A percentile compares a stretch with the other conserved stretches of the same genome.
Evolutionary conservation across 2,113 vertebrate genomes (phyloP).

Genomic region (Naja naja): DNA sequence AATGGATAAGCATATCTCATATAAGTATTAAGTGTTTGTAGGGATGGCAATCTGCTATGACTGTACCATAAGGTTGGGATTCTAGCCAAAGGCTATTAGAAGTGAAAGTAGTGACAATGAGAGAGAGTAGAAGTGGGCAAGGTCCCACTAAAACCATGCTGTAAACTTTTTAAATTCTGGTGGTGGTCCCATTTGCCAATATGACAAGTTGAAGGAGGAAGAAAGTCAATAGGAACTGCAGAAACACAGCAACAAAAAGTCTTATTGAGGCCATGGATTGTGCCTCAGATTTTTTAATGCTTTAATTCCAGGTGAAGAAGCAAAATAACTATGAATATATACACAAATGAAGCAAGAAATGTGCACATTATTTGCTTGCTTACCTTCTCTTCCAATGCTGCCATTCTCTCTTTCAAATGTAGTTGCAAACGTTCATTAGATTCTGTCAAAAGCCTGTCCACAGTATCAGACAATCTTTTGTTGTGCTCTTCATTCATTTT

Average conservation of each 20-base stretch:
- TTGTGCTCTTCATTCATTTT: conserved; percentile 99
- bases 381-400: conserved; percentile 97
- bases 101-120: not conserved
- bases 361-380: not conserved
- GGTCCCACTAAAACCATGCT: not conserved
- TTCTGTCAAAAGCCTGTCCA: conserved; percentile 94
- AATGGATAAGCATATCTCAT: not conserved
- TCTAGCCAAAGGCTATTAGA: not conserved
- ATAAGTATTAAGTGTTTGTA: not conserved
- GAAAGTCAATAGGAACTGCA: not conserved
- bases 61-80: not conserved
- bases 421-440: conserved; percentile 96
- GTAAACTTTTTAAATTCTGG: not conserved
- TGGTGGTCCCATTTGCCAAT: not conserved
- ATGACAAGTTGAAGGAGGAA: not conserved
- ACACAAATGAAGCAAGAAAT: not conserved
- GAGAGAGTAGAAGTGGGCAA: not conserved
- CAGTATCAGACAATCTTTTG: conserved; percentile 94
- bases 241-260: not conserved
- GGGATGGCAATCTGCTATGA: not conserved
- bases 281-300: not conserved
- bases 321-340: not conserved
- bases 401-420: conserved; percentile 97
- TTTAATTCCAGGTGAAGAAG: not conserved
- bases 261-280: not conserved